Conservation (phyloP, 1,140 invertebrate species). For the Heliothis subflexa region DNA sequence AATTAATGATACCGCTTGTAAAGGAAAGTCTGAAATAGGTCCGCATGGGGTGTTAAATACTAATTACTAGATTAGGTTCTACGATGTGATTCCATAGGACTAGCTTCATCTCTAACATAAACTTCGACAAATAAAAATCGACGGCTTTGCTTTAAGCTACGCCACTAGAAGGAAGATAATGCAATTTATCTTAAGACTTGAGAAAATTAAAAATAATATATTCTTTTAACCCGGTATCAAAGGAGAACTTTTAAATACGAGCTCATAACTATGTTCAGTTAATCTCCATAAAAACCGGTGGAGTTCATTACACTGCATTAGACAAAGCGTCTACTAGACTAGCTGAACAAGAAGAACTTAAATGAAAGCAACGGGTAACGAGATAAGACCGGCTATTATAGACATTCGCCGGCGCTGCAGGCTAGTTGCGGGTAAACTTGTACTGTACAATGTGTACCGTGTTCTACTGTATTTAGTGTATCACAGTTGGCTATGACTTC, state of each 20-base stretch:
- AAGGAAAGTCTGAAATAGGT: not conserved
- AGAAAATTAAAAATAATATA: too few species aligned
- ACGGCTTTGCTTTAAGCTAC: too few species aligned
- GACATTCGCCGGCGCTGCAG: constrained; percentile 5
- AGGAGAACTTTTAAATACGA: not conserved
- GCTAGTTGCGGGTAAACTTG: constrained; percentile 6
- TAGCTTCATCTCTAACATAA: too few species aligned
- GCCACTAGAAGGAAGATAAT: too few species aligned
- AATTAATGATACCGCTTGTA: constrained; percentile 9
- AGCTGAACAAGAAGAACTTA: constrained; percentile 35
- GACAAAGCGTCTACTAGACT: constrained; percentile 6
- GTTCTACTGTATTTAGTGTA: constrained; percentile 12
- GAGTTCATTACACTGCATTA: constrained; percentile 18
- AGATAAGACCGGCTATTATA: constrained; percentile 36
- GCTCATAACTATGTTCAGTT: not conserved
- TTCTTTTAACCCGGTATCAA: not conserved
- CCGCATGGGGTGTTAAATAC: not conserved
- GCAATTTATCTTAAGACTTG: too few species aligned
- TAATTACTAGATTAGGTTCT: not conserved
- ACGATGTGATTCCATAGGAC: too few species aligned
- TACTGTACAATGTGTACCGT: not conserved
- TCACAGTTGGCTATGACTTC: not conserved
- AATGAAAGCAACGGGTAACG: constrained; percentile 37
- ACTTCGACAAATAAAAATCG: too few species aligned
- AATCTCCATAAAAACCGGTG: not conserved